Conservation (phyloP, 2,113 vertebrate genomes). For the Hippocampus mohnikei region DNA sequence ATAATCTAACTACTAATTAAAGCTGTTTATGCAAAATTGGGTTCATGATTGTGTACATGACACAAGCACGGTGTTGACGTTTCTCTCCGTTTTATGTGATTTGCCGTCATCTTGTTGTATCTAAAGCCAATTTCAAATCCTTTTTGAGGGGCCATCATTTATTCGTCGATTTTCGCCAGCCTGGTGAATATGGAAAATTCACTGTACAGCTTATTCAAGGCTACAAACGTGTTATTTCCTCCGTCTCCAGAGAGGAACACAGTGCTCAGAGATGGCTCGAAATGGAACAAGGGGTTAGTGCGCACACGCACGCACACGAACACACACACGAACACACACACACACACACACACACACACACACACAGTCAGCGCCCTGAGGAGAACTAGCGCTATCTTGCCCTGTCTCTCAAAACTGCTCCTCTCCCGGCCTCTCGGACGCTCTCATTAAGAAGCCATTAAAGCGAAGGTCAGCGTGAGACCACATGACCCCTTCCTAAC, state of each 20-base stretch:
- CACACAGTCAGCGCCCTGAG: conserved; percentile 34
- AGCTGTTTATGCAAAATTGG: neutral
- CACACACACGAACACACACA: too few relatives aligned
- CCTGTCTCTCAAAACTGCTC: conserved; percentile 37
- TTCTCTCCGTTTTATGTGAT: neutral
- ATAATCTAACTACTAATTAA: neutral
- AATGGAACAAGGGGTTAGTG: conserved; percentile 50
- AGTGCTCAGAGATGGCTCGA: conserved; percentile 48
- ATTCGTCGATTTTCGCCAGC: neutral
- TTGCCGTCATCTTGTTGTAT: neutral
- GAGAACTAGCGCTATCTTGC: conserved; percentile 49
- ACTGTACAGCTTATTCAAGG: conserved; percentile 57
- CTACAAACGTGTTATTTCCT: conserved; percentile 71
- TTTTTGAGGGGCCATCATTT: neutral
- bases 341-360: neutral
- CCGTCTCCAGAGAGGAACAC: conserved; percentile 55
- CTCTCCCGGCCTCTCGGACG: conserved; percentile 30
- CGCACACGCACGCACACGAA: neutral
- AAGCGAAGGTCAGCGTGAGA: conserved; percentile 52
- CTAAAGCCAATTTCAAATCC: neutral
- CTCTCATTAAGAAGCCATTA: conserved; percentile 67
- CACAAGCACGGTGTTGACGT: neutral
- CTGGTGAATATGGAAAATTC: neutral
- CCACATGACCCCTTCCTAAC: conserved; percentile 56
- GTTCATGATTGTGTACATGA: neutral